A percentile compares a stretch with the other conserved stretches of the same genome.
These are phyloP conservation scores for Lates japonicus DNA, from an alignment of 2,797 vertebrate genomes.

Conservation along the genomic window DNA sequence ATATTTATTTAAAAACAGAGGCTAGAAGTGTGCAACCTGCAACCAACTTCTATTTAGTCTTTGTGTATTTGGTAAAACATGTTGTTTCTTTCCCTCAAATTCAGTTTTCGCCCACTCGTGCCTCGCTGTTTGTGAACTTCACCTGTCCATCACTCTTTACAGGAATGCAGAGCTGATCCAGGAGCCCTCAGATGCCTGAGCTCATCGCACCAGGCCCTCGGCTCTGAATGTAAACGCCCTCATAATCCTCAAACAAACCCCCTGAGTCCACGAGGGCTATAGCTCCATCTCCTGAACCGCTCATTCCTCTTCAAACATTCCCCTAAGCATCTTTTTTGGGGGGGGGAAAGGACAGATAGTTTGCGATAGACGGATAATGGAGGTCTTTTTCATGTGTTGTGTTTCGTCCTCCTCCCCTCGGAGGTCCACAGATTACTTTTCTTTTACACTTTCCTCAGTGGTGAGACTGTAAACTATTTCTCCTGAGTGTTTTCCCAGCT, in stretches of 20 bases:
- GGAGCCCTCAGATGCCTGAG: conserved; percentile 38
- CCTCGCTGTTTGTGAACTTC: conserved; percentile 13
- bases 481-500: neutral
- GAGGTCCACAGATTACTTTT: conserved; percentile 57
- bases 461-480: conserved; percentile 35
- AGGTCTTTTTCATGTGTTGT: conserved; percentile 61
- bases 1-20: too few species aligned
- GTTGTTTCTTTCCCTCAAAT: neutral
- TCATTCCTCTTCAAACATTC: conserved; percentile 80
- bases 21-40: too few species aligned
- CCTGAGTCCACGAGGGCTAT: conserved; percentile 63
- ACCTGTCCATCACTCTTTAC: conserved; percentile 56
- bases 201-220: conserved; percentile 52
- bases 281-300: conserved; percentile 68
- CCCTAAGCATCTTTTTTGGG: conserved; percentile 36
- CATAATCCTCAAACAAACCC: conserved; percentile 84
- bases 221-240: conserved; percentile 71
- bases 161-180: conserved; percentile 48
- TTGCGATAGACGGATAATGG: conserved; percentile 60
- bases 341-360: conserved; percentile 46
- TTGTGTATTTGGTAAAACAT: neutral
- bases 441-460: conserved; percentile 48
- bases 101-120: neutral
- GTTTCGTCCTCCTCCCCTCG: conserved; percentile 32
- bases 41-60: neutral